phyloP scores from a whole-genome alignment of 53 echinoderm and acorn worm species.

The Echinometra lucunter region DNA sequence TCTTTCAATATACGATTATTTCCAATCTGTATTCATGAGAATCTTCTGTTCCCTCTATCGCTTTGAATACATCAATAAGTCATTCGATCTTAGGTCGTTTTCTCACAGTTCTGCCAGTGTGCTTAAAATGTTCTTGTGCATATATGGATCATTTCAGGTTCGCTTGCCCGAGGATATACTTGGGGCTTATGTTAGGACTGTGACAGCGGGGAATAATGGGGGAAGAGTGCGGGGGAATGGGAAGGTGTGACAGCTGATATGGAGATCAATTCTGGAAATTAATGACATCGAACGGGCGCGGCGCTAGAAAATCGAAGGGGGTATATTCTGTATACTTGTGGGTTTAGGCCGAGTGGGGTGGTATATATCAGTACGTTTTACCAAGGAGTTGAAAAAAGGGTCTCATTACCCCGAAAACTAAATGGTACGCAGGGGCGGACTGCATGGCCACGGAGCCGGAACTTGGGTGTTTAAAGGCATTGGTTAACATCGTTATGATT shows the following conservation, averaged over 20 bases:
- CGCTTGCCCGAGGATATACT: not conserved
- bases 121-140: not conserved
- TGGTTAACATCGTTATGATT: no score
- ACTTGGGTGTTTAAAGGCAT: no score
- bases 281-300: no score
- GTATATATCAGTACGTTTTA: no score
- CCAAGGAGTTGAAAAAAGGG: no score
- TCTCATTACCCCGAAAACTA: no score
- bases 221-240: not conserved
- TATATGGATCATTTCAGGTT: not conserved
- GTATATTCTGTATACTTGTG: no score
- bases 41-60: not conserved
- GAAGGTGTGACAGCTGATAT: not conserved
- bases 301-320: no score
- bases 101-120: not conserved
- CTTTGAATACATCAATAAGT: not conserved
- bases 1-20: not conserved
- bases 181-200: not conserved
- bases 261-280: not conserved
- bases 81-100: not conserved
- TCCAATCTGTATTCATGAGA: not conserved
- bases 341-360: no score
- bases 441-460: no score
- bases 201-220: not conserved
- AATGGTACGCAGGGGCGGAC: no score